Conservation (phyloP, 1,140 invertebrate genomes). For the Pectinophora gossypiella region DNA sequence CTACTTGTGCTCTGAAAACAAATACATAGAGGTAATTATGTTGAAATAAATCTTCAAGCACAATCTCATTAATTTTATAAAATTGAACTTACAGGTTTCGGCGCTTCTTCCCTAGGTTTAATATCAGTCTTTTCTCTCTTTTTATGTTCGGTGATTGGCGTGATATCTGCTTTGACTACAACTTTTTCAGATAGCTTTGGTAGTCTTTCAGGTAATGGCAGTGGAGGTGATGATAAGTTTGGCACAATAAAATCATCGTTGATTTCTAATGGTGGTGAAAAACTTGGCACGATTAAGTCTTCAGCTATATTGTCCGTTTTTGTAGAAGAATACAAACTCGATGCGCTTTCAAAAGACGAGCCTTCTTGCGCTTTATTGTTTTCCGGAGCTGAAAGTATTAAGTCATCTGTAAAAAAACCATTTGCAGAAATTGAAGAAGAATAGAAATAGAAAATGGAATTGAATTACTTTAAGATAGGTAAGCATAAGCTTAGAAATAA, state of each 20-base stretch:
- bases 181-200: slow-evolving; percentile 51
- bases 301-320: slow-evolving; percentile 80
- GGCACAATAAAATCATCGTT: slow-evolving; percentile 73
- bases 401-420: slow-evolving; percentile 5
- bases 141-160: slow-evolving; percentile 38
- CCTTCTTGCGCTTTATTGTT: slow-evolving; percentile 78
- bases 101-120: slow-evolving; percentile 47
- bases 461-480: no score
- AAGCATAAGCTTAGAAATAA: no score
- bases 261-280: slow-evolving; percentile 68
- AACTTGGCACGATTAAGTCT: slow-evolving; percentile 76
- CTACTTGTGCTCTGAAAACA: slow-evolving; percentile 24
- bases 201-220: slow-evolving; percentile 63
- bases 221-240: slow-evolving; percentile 60
- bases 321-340: slow-evolving; percentile 85
- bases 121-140: slow-evolving; percentile 68
- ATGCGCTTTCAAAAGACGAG: slow-evolving; percentile 88
- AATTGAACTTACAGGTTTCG: slow-evolving; percentile 33
- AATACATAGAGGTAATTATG: neutral
- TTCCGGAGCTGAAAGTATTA: slow-evolving; percentile 56
- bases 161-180: slow-evolving; percentile 63
- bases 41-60: no score
- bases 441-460: no score
- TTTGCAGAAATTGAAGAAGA: no score
- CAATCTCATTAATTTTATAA: neutral